Evolutionary conservation across 2,797 vertebrate genomes (phyloP).

Genomic region (Lemur catta): DNA sequence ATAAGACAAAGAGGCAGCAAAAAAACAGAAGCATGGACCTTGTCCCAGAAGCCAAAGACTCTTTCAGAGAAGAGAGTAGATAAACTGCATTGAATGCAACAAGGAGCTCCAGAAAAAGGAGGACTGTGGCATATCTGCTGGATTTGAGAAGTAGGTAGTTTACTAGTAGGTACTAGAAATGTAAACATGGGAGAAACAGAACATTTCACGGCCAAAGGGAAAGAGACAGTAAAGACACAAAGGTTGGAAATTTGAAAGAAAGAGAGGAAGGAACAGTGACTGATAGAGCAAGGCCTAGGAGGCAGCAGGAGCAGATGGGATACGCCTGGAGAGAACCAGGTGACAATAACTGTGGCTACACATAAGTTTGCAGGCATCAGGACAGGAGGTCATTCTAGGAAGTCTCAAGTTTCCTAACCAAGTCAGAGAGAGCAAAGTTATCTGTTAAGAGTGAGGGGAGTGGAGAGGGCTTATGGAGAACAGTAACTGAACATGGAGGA

Average conservation of each 20-base stretch:
- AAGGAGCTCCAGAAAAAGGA: background rate
- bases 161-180: background rate
- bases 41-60: background rate
- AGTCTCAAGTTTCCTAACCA: background rate
- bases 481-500: background rate
- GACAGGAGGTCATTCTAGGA: background rate
- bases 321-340: background rate
- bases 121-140: background rate
- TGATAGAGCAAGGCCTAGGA: background rate
- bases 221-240: background rate
- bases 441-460: background rate
- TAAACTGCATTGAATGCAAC: fast-evolving
- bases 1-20: background rate
- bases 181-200: background rate
- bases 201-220: background rate
- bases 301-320: background rate
- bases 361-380: background rate
- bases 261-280: background rate
- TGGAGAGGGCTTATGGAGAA: background rate
- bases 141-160: background rate
- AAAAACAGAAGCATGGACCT: background rate
- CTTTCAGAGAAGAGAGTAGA: background rate
- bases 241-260: background rate
- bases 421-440: background rate
- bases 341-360: background rate